Percentiles rank a stretch among this genome's conserved stretches.
phyloP scores from a whole-genome alignment of 30 jellyfish, hydroid and myxozoan genomes.

The Rhopilema esculentum region DNA sequence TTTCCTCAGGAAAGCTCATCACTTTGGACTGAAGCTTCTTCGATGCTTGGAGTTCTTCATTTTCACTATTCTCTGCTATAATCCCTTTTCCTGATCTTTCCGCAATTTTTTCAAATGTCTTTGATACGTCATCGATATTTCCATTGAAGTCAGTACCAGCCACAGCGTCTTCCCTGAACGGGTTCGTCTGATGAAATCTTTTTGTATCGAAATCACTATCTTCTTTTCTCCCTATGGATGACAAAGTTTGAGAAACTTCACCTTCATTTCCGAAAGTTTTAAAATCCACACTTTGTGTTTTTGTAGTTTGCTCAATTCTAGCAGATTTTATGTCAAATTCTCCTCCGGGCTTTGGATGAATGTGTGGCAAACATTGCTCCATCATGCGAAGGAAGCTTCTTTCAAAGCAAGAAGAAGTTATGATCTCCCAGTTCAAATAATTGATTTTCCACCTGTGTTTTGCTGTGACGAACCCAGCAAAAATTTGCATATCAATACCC shows the following conservation, averaged over 20 bases:
- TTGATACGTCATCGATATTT: not conserved
- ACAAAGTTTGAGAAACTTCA: not conserved
- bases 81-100: not conserved
- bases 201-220: not conserved
- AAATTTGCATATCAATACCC: conserved; percentile 26
- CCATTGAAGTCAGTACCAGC: not conserved
- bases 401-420: too few relatives aligned
- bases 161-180: not conserved
- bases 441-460: not conserved
- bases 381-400: too few relatives aligned
- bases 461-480: not conserved
- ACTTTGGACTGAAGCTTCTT: not conserved
- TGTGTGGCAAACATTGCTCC: not conserved
- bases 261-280: not conserved
- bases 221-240: not conserved
- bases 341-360: not conserved
- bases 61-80: not conserved
- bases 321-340: not conserved
- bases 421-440: not conserved
- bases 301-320: not conserved
- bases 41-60: not conserved
- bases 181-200: not conserved
- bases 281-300: not conserved
- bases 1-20: not conserved
- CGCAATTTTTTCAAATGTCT: not conserved